Evolutionary conservation across 2,888 invertebrate genomes (phyloP).

Genomic region (Meghimatium bilineatum): DNA sequence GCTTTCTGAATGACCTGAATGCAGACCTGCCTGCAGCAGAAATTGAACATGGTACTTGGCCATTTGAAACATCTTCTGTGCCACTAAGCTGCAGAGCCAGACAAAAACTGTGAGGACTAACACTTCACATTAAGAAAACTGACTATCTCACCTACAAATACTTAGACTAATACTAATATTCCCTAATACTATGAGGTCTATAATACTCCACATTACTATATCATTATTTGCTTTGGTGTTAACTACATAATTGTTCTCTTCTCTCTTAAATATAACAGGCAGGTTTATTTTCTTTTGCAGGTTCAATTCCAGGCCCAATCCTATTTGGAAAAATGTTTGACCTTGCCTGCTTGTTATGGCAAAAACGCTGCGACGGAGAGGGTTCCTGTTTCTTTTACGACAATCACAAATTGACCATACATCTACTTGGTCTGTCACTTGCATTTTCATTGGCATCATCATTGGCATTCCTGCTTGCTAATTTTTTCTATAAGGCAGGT

Average conservation of each 20-base stretch:
- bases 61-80: too few species aligned
- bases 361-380: constrained; percentile 80
- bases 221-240: neutral
- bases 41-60: too few species aligned
- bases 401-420: constrained; percentile 85
- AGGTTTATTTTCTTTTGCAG: constrained; percentile 58
- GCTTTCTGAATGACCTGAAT: too few species aligned
- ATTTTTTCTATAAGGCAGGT: constrained; percentile 70
- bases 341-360: constrained; percentile 94
- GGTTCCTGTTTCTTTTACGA: constrained; percentile 87
- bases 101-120: too few species aligned
- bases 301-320: constrained; percentile 95
- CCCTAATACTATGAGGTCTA: too few species aligned
- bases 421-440: constrained; percentile 84
- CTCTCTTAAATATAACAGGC: neutral
- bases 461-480: constrained; percentile 85
- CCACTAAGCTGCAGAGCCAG: too few species aligned
- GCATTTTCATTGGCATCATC: constrained; percentile 85
- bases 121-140: too few species aligned
- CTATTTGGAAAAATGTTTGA: constrained; percentile 96
- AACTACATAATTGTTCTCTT: neutral
- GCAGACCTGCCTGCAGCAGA: too few species aligned
- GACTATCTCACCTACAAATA: too few species aligned
- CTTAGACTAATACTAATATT: too few species aligned
- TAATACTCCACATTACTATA: neutral